Evolutionary conservation across 2,113 vertebrate species (phyloP), one percentile per base, ranked within the genome.

Genomic region (Pogonocichla stellata): DNA sequence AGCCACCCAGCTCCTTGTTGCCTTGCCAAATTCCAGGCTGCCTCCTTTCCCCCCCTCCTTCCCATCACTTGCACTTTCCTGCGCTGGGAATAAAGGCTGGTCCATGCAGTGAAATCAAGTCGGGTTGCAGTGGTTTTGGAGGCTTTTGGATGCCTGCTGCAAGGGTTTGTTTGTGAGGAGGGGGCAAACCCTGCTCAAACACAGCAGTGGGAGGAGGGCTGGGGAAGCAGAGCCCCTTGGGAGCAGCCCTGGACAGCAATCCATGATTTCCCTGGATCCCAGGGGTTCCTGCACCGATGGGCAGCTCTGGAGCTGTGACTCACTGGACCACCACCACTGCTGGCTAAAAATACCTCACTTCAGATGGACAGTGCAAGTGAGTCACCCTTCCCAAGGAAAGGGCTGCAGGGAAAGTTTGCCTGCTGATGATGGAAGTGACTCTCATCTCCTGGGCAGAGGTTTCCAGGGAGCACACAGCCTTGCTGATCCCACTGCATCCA

Each of bases 301-400:
- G 48, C 73, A 88, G 69, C 1, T 0, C 61, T 0, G 50, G 61
- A 54, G 90, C 57, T 0, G 1, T 95, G 93, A 92, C 84, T 93
- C 95, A 95, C 84, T 33, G 61, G 93, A 79, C 85, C 78, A 87
- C 84, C 90, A 79, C 70, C 40, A 16, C 19, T 14, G 40, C 2
- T 33, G 36, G 26, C 81, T 92, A 96, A 95, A 95, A 91, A 96
- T 88, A 93, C 40, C 53, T 38, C 7, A 9, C 75, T 64, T 85
- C 36, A 4, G 43, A 69, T 51, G 33, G 70, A 26, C 57, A 38
- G n/a, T 60, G 31, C n/a, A 10, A 19, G 45, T 94, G 93, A 96
- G 79, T 96, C 82, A 86, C 50, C 15, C 61, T 85, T 54, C 58
- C 62, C 66, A 70, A 40, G 40, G 58, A 83, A 90, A 91, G 50